phyloP scores from a whole-genome alignment of 2,888 invertebrate genomes.

The Nephrotoma appendiculata region DNA sequence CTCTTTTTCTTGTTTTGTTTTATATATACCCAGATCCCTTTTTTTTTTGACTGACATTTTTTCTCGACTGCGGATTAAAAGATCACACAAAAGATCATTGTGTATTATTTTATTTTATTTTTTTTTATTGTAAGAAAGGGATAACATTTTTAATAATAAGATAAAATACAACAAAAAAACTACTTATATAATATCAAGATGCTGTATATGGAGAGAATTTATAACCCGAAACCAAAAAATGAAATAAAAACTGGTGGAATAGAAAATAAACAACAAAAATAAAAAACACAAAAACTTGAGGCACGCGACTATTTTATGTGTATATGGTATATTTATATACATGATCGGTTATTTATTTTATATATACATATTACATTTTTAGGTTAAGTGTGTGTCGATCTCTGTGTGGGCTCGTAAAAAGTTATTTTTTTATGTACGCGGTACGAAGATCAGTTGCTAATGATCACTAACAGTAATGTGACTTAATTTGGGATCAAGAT shows the following conservation, averaged over 20 bases:
- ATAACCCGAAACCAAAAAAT: not conserved
- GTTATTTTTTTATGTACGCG: not conserved
- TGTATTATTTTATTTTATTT: not conserved
- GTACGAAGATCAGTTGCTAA: not conserved
- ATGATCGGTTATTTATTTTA: not conserved
- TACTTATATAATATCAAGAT: not conserved
- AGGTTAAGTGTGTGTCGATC: not conserved
- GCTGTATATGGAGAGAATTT: not conserved
- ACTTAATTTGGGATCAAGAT: not conserved
- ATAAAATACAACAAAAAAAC: not conserved
- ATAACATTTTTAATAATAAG: not conserved
- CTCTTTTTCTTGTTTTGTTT: not conserved
- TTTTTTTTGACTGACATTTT: not conserved
- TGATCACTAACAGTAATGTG: not conserved
- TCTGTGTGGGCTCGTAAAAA: not conserved
- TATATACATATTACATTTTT: not conserved
- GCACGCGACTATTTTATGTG: not conserved
- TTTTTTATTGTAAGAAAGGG: not conserved
- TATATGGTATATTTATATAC: not conserved
- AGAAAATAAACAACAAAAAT: not conserved
- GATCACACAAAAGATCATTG: conserved; percentile 3
- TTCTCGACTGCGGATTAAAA: not conserved
- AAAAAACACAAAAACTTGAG: not conserved
- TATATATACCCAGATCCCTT: not conserved
- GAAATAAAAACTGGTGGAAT: not conserved